A percentile compares a stretch with the other conserved stretches of the same genome.
phyloP scores from a whole-genome alignment of 2,888 invertebrate genomes.

The Eupeodes latifasciatus region DNA sequence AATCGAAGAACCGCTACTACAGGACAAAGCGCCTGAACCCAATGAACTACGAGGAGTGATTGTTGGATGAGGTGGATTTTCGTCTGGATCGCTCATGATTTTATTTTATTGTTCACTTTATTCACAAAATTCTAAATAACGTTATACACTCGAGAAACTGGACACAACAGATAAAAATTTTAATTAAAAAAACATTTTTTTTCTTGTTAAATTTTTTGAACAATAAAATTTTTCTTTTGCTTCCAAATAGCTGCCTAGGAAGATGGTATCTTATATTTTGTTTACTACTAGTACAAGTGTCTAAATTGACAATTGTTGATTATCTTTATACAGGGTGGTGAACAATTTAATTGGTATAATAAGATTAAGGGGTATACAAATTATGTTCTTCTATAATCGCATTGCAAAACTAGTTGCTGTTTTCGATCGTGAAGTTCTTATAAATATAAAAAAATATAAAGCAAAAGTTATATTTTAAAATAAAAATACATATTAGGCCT shows the following conservation, averaged over 20 bases:
- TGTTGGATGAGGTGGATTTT: slow-evolving; percentile 73
- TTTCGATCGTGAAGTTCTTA: no score
- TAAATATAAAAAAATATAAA: no score
- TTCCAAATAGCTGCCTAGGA: slow-evolving; percentile 29
- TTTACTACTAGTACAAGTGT: slow-evolving; percentile 59
- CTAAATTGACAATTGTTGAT: slow-evolving; percentile 62
- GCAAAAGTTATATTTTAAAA: no score
- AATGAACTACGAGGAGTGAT: slow-evolving; percentile 77
- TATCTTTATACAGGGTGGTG: slow-evolving; percentile 35
- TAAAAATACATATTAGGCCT: no score
- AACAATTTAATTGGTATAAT: slow-evolving; percentile 13
- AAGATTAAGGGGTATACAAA: not conserved
- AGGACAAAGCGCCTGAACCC: slow-evolving; percentile 78
- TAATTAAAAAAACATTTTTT: slow-evolving; percentile 52
- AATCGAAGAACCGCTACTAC: slow-evolving; percentile 78
- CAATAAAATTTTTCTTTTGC: not conserved
- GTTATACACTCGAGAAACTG: not conserved
- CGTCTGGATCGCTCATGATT: slow-evolving; percentile 78
- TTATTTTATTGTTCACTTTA: not conserved
- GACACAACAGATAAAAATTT: slow-evolving; percentile 35
- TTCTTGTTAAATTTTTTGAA: not conserved
- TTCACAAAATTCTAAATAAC: not conserved
- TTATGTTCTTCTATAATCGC: no score
- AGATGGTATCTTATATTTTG: slow-evolving; percentile 48
- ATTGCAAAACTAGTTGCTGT: no score